Percentiles rank a stretch among this genome's conserved stretches.
phyloP scores from a whole-genome alignment of 92 coral and sea anemone genomes.

The Zoanthus sociatus region DNA sequence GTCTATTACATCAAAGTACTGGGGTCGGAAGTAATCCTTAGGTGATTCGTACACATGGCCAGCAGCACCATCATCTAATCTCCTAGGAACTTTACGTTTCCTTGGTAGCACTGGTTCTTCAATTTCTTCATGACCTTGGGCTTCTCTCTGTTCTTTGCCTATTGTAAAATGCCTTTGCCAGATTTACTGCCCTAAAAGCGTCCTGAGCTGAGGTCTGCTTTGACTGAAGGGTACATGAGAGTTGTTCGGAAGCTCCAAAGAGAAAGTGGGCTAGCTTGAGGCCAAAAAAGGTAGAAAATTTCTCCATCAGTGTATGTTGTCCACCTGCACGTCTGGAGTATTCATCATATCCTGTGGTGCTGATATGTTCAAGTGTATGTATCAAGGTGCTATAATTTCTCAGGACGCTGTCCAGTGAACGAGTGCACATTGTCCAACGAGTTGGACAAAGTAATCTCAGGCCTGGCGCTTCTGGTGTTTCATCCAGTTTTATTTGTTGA shows the following conservation, averaged over 20 bases:
- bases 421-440: constrained; percentile 50
- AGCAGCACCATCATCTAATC: neutral
- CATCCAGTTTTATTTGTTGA: neutral
- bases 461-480: neutral
- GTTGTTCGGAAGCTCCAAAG: constrained; percentile 12
- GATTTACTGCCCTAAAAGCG: neutral
- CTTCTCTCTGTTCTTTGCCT: constrained; percentile 6
- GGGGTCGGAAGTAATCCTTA: constrained; percentile 8
- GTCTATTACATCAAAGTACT: constrained; percentile 14
- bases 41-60: constrained; percentile 22
- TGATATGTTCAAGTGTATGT: neutral
- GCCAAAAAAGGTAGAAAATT: neutral
- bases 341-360: neutral
- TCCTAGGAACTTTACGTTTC: constrained; percentile 17
- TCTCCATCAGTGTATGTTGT: neutral
- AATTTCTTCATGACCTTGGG: neutral
- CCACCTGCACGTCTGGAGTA: neutral
- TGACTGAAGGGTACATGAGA: constrained; percentile 24
- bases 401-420: constrained; percentile 19
- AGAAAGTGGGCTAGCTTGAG: neutral
- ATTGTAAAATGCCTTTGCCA: neutral
- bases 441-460: constrained; percentile 53
- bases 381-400: neutral
- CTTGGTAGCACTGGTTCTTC: constrained; percentile 33
- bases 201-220: neutral